Percentiles rank a stretch among this genome's conserved stretches.
Conservation (phyloP, 2,888 invertebrate species). For the Drosophila anceps region DNA sequence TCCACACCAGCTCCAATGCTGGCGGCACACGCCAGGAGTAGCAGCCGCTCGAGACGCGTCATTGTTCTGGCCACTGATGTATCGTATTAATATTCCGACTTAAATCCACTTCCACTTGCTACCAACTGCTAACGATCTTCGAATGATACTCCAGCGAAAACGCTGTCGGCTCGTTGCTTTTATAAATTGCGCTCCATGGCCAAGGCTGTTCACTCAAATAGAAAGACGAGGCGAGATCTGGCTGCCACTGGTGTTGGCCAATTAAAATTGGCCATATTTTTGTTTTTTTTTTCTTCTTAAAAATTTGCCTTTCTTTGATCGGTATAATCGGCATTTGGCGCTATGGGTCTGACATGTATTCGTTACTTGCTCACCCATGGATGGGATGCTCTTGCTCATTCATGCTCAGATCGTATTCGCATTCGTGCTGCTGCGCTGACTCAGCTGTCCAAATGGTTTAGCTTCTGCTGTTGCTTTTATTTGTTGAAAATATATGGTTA, state of each 20-base stretch:
- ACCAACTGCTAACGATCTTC: constrained; percentile 52
- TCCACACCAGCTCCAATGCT: constrained; percentile 30
- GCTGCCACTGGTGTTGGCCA: constrained; percentile 43
- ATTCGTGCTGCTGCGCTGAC: constrained; percentile 25
- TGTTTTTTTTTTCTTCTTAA: constrained; percentile 24
- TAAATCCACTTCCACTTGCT: constrained; percentile 38
- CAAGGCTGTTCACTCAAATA: constrained; percentile 74
- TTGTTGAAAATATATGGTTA: background rate
- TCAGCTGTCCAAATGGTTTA: constrained; percentile 6
- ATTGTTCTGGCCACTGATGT: constrained; percentile 39
- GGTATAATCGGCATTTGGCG: constrained; percentile 10
- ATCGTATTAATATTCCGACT: constrained; percentile 12
- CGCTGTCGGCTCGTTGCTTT: constrained; percentile 77
- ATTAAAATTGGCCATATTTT: constrained; percentile 70
- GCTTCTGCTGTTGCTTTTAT: background rate
- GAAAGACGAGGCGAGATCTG: constrained; percentile 55
- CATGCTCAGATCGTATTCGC: constrained; percentile 29
- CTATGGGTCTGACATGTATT: constrained; percentile 81
- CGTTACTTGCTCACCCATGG: constrained; percentile 81
- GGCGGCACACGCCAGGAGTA: constrained; percentile 64
- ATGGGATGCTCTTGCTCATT: constrained; percentile 40
- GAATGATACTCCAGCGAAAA: constrained; percentile 82
- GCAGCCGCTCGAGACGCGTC: constrained; percentile 68
- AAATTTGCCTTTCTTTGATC: constrained; percentile 41
- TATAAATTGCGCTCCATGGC: constrained; percentile 77